phyloP scores from a whole-genome alignment of 2,888 invertebrate species.

The Mesochorus sp. region DNA sequence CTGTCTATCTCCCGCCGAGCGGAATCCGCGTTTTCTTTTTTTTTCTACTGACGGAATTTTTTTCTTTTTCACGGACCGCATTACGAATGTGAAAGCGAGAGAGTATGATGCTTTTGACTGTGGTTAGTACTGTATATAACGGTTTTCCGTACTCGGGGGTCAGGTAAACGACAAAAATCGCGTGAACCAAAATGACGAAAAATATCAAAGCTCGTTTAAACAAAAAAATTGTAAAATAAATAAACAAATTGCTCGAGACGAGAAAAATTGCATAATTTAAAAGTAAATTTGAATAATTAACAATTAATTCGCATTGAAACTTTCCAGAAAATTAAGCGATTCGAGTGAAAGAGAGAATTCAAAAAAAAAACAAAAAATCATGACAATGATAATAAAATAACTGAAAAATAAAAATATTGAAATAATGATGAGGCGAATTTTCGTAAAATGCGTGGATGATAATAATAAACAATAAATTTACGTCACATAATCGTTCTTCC shows the following conservation, averaged over 20 bases:
- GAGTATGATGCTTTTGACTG: conserved; percentile 35
- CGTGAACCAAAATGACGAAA: not conserved
- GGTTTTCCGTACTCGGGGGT: not conserved
- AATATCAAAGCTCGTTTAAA: no score
- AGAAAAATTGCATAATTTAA: no score
- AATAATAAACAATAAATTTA: conserved; percentile 30
- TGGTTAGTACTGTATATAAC: not conserved
- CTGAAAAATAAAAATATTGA: no score
- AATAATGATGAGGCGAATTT: no score
- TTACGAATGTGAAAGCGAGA: conserved; percentile 51
- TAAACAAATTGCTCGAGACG: no score
- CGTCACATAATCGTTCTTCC: conserved; percentile 42
- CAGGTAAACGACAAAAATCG: not conserved
- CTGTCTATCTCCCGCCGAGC: not conserved
- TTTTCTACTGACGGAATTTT: conserved; percentile 13
- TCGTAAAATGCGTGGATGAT: not conserved
- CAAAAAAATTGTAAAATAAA: no score
- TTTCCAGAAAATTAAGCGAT: no score
- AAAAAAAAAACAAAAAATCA: no score
- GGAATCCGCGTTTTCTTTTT: conserved; percentile 4
- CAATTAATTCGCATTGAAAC: no score
- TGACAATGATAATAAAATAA: no score
- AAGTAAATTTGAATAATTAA: no score
- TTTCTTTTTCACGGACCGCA: conserved; percentile 38
- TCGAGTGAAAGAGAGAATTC: no score